Conservation (phyloP, 2,113 vertebrate genomes). For the Aspiorhynchus laticeps region DNA sequence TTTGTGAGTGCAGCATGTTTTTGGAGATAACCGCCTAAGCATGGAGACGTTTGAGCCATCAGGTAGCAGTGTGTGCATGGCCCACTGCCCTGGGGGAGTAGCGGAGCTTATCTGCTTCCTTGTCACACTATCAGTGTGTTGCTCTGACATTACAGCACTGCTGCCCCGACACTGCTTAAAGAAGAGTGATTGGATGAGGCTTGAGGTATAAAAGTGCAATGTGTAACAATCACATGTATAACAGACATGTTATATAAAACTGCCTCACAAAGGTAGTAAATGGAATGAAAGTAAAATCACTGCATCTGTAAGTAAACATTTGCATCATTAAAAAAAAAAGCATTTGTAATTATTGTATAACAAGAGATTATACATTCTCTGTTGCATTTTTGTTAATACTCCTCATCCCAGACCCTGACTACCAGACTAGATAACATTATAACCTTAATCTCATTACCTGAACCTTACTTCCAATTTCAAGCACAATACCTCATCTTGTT, state of each 20-base stretch:
- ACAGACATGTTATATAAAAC: background rate
- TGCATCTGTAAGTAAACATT: background rate
- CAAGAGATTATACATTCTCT: too few species aligned
- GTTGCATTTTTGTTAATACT: background rate
- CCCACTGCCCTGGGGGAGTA: background rate
- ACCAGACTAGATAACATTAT: background rate
- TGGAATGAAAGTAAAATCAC: background rate
- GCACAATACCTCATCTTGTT: too few species aligned
- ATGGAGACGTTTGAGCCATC: slow-evolving; percentile 12
- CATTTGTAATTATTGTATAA: too few species aligned
- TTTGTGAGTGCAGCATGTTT: slow-evolving; percentile 31
- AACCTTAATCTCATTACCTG: background rate
- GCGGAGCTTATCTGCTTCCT: background rate
- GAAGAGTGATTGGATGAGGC: background rate
- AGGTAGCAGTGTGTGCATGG: slow-evolving; percentile 8
- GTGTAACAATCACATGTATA: background rate
- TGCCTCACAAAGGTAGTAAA: background rate
- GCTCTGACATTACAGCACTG: slow-evolving; percentile 45
- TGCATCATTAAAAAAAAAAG: too few species aligned
- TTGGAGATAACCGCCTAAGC: slow-evolving; percentile 23
- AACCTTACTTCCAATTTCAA: background rate
- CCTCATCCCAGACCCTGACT: background rate
- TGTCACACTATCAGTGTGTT: slow-evolving; percentile 43
- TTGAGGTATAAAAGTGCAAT: background rate
- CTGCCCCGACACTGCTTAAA: slow-evolving; percentile 15